These are phyloP conservation scores for Junonia oenone DNA, from an alignment of 2,888 invertebrate genomes.

Conservation along the genomic window DNA sequence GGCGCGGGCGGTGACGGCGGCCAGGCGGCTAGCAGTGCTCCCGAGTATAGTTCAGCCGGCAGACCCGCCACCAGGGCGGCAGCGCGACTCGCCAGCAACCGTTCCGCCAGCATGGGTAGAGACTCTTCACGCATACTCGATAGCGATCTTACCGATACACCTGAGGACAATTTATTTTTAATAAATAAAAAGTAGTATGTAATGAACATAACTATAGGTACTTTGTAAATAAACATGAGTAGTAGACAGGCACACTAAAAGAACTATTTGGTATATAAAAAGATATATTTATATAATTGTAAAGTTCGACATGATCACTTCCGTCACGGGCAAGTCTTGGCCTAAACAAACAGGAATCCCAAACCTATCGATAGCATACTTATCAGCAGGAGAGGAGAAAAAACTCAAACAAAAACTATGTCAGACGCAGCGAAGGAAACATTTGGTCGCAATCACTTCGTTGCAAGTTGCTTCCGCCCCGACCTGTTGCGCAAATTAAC, in stretches of 20 bases:
- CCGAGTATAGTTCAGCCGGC: conserved; percentile 82
- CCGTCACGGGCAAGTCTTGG: conserved; percentile 60
- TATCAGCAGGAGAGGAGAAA: conserved; percentile 65
- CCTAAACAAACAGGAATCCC: conserved; percentile 68
- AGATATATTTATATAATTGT: too few species aligned
- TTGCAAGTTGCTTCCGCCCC: conserved; percentile 78
- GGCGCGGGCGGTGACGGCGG: conserved; percentile 79
- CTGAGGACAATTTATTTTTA: conserved; percentile 37
- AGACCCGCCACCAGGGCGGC: conserved; percentile 77
- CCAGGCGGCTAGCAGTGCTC: conserved; percentile 79
- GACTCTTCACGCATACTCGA: conserved; percentile 74
- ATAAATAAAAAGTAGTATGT: neutral
- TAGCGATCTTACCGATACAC: conserved; percentile 73
- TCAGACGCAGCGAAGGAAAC: conserved; percentile 70
- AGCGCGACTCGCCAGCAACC: conserved; percentile 76
- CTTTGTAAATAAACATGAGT: too few species aligned
- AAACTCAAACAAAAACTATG: conserved; percentile 63
- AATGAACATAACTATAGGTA: too few species aligned
- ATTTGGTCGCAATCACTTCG: conserved; percentile 76
- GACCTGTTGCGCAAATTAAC: conserved; percentile 77
- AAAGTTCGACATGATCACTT: conserved; percentile 49
- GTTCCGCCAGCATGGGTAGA: conserved; percentile 69
- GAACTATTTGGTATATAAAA: too few species aligned
- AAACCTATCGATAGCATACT: conserved; percentile 76
- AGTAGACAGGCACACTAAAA: too few species aligned